Base-by-base conservation (phyloP, 2,113 vertebrate species). In the Sula dactylatra region DNA sequence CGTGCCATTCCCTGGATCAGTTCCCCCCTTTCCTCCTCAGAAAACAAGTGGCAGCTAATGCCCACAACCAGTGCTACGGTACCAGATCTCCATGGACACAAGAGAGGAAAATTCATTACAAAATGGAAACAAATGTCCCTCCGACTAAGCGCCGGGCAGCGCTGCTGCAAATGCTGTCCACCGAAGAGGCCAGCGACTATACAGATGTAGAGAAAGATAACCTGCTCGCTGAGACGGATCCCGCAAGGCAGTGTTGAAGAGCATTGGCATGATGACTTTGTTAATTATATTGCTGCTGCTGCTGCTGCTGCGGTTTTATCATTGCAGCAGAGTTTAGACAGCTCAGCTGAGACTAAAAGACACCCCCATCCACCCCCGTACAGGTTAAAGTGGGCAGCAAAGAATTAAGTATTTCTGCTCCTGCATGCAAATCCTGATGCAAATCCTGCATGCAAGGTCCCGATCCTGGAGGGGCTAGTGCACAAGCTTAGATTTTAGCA, bases 151-250 rank as follows among this genome's bases (percentile, higher is more conserved):
- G 2, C n/a, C 13, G 5, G 42, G 49, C 50, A 54, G 25, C 24
- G 3, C 55, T 70, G 47, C 56, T 40, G 52, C 55, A 71, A 71
- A 40, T 6, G 0, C 44, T 25, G 44, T 40, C 56, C 13, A 6
- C 17, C 49, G 49, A 36, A 31, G 49, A 62, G 70, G 44, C 73
- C 49, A 17, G 16, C 8, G 36, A 70, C 70, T 49, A 13, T 13
- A 24, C 6, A 69, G 72, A 16, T 32, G 32, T 13, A 27, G 70
- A 12, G 27, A 49, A 74, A 52, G 65, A 79, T 52, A 64, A 79
- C n/a, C 62, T 0, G 0, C 73, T 89, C 4, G 0, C 52, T 7
- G 6, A 88, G 88, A 62, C 2, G 2, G n/a, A 22, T 80, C 95
- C 61, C 3, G 0, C 13, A 16, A 80, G 42, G 73, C 81, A 42